phyloP scores from a whole-genome alignment of 2,113 vertebrate species.

The Arvicanthis niloticus region DNA sequence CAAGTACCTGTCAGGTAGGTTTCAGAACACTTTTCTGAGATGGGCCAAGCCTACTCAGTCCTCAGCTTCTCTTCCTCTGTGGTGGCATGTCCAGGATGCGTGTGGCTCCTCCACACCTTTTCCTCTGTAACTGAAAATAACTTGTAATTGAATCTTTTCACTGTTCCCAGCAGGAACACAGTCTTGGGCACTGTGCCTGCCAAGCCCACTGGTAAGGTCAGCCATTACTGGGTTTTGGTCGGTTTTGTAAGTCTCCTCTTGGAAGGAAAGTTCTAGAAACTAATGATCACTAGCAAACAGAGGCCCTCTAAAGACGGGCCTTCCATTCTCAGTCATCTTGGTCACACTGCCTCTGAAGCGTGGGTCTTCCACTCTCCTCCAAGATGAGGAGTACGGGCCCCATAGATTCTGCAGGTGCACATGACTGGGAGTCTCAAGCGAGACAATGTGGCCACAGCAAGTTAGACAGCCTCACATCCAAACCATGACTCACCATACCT shows the following conservation, averaged over 20 bases:
- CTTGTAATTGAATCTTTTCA: not conserved
- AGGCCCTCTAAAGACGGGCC: not conserved
- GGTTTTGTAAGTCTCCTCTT: not conserved
- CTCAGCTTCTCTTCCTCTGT: not conserved
- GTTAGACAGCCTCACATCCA: not conserved
- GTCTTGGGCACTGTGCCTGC: not conserved
- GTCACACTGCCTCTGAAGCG: not conserved
- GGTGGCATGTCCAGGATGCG: not conserved
- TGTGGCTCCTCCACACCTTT: not conserved
- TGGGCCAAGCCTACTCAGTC: not conserved
- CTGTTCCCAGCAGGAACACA: not conserved
- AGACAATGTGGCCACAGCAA: not conserved
- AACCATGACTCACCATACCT: not conserved
- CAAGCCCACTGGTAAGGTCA: not conserved
- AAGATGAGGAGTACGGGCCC: not conserved
- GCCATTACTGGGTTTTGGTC: not conserved
- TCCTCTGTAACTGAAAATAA: not conserved
- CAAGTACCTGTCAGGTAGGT: not conserved
- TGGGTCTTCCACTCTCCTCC: not conserved
- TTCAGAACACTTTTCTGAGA: not conserved
- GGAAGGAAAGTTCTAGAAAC: not conserved
- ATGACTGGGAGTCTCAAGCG: not conserved
- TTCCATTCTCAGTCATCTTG: too few relatives aligned
- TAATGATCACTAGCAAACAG: not conserved
- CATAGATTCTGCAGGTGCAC: rapidly evolving